phyloP scores from a whole-genome alignment of 1,140 invertebrate genomes.

The Rhagoletis pomonella region DNA sequence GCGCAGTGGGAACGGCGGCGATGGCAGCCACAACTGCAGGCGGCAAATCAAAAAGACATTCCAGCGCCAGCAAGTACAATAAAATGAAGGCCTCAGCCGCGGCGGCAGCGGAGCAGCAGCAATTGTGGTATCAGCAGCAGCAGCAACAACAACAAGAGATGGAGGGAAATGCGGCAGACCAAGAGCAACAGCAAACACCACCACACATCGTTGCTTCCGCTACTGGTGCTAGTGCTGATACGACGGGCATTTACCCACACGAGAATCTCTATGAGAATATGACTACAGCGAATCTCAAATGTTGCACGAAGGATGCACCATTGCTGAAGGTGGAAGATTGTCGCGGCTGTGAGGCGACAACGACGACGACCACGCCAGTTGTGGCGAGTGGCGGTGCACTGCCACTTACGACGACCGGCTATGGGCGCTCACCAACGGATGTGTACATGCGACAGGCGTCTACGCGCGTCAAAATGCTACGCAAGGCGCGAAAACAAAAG shows the following conservation, averaged over 20 bases:
- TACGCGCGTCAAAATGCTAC: conserved; percentile 70
- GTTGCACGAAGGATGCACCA: conserved; percentile 5
- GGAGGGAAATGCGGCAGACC: conserved; percentile 60
- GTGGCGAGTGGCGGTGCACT: conserved; percentile 30
- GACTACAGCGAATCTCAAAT: conserved; percentile 32
- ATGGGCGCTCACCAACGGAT: conserved; percentile 57
- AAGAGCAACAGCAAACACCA: conserved; percentile 53
- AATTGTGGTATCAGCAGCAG: conserved; percentile 61
- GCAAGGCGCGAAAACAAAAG: conserved; percentile 73
- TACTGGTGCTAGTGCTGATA: not conserved
- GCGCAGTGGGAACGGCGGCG: not conserved
- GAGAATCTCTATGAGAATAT: conserved; percentile 56
- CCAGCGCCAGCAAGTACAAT: conserved; percentile 64
- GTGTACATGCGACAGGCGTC: conserved; percentile 72
- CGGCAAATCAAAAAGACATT: conserved; percentile 54
- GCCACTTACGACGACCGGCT: conserved; percentile 34
- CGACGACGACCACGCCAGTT: not conserved
- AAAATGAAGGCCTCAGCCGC: conserved; percentile 62
- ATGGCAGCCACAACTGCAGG: not conserved
- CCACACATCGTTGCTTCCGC: not conserved
- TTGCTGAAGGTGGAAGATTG: conserved; percentile 43
- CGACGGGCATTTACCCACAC: not conserved
- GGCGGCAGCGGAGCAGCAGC: conserved; percentile 12
- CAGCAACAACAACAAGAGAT: not conserved
- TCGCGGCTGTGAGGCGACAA: conserved; percentile 55